Base-by-base conservation (phyloP, 2,888 invertebrate species). In the Schizaphis graminum region DNA sequence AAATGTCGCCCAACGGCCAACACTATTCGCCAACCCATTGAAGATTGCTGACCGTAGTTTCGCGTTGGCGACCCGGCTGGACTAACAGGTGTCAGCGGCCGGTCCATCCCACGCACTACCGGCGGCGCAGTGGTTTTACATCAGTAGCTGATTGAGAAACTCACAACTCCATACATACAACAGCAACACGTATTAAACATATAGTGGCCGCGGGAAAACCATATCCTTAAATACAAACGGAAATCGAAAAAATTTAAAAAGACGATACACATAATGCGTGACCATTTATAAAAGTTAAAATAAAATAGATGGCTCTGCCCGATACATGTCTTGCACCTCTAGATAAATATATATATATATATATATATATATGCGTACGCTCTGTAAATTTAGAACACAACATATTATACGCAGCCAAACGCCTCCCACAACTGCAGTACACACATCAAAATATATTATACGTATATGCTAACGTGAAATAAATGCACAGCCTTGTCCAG, bases 401-500 rank as follows among this genome's bases (percentile, higher is more conserved):
- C 44, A 85, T 44, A 85, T 28, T 44, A 41, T 26, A 85, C 26
- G 89, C 57, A 24, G 44, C 89, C 57, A 61, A 89, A 61, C 44
- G n/a, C 49, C 67, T 90, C 67, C 47, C n/a, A 47, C 67, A 44
- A 90, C 67, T 41, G 44, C n/a, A 21, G 26, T 90, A 90, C 44
- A 57, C 44, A 57, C 57, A 89, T 57, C 77, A 89, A 44, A n/a
- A 90, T 57, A 49, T n/a, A 92, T 35, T 61, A 44, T 89, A 77
- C 35, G 53, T 67, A 49, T 91, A 84, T 77, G 21, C 49, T 92
- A 49, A 61, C 86, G n/a, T n/a, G 91, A 91, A 85, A 94, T 91
- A 94, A 89, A 94, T 67, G 77, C 77, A 77, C 77, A 94, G 94
- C 94, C 94, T 94, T 93, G 94, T 53, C 94, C 91, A 53, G 86